phyloP scores from a whole-genome alignment of 2,113 vertebrate species.

The Aix galericulata region DNA sequence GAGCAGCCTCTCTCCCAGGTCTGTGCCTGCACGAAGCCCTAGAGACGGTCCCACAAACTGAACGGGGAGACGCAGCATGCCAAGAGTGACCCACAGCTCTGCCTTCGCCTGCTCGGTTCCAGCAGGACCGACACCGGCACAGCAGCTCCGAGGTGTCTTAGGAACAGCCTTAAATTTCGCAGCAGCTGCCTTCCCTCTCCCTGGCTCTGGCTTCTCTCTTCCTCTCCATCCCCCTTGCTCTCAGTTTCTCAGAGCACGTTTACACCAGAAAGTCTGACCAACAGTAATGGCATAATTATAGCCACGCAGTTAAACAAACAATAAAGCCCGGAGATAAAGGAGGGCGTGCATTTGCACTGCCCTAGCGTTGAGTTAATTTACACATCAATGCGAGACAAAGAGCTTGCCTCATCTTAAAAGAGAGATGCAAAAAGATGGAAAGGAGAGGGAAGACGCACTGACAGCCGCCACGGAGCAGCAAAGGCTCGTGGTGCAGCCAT shows the following conservation, averaged over 20 bases:
- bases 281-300: constrained; percentile 13
- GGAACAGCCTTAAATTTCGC: constrained; percentile 26
- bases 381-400: not conserved
- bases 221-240: not conserved
- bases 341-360: constrained; percentile 1
- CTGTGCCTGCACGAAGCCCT: not conserved
- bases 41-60: not conserved
- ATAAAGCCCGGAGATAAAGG: not conserved
- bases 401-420: not conserved
- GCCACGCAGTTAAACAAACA: not conserved
- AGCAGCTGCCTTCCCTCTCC: constrained; percentile 20
- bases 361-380: not conserved
- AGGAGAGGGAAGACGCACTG: not conserved
- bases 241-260: not conserved
- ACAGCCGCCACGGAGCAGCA: not conserved
- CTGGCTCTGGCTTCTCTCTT: constrained; percentile 1
- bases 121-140: constrained; percentile 9
- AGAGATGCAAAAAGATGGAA: not conserved
- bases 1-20: not conserved
- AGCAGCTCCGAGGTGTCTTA: constrained; percentile 37
- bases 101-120: constrained; percentile 29
- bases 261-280: constrained; percentile 10
- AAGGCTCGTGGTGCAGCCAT: not conserved
- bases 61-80: not conserved
- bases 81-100: not conserved